Base-by-base conservation (phyloP, 2,888 invertebrate genomes). In the Tuta absoluta region DNA sequence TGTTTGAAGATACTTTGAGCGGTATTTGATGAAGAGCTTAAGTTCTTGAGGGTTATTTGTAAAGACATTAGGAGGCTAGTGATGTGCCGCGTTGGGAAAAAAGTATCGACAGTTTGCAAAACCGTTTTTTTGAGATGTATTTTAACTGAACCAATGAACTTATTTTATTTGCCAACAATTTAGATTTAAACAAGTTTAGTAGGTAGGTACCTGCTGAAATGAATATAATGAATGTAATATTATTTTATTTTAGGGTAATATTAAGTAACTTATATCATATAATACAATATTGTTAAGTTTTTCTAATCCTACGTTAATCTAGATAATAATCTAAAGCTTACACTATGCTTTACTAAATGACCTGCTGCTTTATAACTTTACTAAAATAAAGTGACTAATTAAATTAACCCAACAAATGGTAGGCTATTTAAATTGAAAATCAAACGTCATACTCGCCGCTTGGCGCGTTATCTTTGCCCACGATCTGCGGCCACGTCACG, bases 401-500 rank as follows among this genome's bases (percentile, higher is more conserved):
- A 33, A 37, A 57, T 57, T 57, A 57, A n/a, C n/a, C 24, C 14
- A 57, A 33, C 33, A 57, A 57, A 58, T 66, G 51, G 28, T 12
- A 51, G 64, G 45, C n/a, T 17, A 51, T 62, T 63, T 49, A 63
- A 66, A 65, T 41, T 64, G 62, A 59, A 65, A 65, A 64, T 61
- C 49, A 66, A 56, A 28, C 56, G 33, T 56, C 33, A 60, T 49
- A 41, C 45, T 57, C 49, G 57, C 62, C 56, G 62, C 64, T 58
- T 59, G 56, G 56, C 49, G 51, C 38, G 61, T 48, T 68, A 69
- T 66, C 67, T 65, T 1, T 59, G 57, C 45, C 64, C 45, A 66
- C 59, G 62, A 67, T 69, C 68, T 59, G n/a, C 58, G 24, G 19
- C 62, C 56, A 23, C 51, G n/a, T 45, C 45, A 53, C 23, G 51